Conservation (phyloP, 2,797 vertebrate genomes). For the Carcharodon carcharias region DNA sequence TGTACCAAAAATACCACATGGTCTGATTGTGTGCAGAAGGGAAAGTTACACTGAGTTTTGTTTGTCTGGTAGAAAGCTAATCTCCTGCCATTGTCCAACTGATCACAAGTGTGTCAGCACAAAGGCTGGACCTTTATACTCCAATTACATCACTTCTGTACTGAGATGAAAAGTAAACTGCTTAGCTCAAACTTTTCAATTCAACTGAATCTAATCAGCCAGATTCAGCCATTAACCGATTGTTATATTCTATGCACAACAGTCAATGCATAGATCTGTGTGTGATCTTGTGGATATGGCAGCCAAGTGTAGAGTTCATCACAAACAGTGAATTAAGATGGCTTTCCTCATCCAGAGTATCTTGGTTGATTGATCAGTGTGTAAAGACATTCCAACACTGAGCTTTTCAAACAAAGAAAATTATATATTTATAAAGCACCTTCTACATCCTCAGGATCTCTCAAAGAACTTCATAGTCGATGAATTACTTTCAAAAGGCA, state of each 20-base stretch:
- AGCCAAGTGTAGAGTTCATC: background rate
- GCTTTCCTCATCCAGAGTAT: no score
- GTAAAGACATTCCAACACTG: no score
- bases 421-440: no score
- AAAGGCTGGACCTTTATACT: background rate
- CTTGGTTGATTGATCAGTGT: no score
- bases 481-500: no score
- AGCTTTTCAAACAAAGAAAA: no score
- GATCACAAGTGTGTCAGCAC: constrained; percentile 10
- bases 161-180: background rate
- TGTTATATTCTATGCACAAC: background rate
- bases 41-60: background rate
- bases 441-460: no score
- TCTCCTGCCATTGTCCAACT: constrained; percentile 4
- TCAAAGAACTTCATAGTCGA: no score
- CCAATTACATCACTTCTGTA: background rate
- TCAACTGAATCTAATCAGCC: background rate
- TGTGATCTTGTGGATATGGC: background rate
- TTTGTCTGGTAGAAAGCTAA: background rate
- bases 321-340: no score
- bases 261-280: background rate
- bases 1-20: background rate
- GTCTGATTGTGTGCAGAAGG: background rate
- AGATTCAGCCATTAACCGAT: background rate
- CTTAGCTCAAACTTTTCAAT: background rate